These are phyloP conservation scores for Scolanthus callimorphus DNA, from an alignment of 92 coral and sea anemone species.

Conservation along the genomic window DNA sequence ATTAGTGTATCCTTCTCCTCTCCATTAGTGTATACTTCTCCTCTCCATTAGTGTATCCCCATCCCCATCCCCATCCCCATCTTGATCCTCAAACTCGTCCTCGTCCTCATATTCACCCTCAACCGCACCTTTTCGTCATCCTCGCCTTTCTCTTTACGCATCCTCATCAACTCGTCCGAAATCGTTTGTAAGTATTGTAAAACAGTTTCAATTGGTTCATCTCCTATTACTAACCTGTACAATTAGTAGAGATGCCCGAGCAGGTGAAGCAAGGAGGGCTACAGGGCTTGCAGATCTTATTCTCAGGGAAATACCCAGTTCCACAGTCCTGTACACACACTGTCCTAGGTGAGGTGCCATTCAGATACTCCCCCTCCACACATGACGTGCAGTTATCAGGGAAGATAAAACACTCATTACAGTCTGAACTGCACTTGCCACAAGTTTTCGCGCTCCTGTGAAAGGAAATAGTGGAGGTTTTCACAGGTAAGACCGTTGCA, in stretches of 20 bases:
- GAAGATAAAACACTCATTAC: constrained; percentile 38
- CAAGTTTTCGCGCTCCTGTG: constrained; percentile 21
- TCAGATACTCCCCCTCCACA: constrained; percentile 39
- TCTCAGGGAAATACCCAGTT: constrained; percentile 41
- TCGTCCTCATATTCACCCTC: too few species aligned
- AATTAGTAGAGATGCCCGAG: constrained; percentile 21
- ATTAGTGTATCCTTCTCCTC: too few species aligned
- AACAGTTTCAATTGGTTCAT: too few species aligned
- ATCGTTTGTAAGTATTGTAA: too few species aligned
- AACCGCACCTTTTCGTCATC: too few species aligned
- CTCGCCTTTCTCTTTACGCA: too few species aligned
- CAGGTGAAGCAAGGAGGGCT: constrained; percentile 45
- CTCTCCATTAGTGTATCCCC: too few species aligned
- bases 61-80: too few species aligned
- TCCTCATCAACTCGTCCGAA: too few species aligned
- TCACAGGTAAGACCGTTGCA: too few species aligned
- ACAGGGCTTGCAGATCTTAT: constrained; percentile 32
- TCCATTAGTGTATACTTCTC: too few species aligned
- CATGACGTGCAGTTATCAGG: constrained; percentile 63
- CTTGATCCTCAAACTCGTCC: too few species aligned
- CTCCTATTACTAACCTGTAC: constrained; percentile 44
- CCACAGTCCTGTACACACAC: constrained; percentile 58
- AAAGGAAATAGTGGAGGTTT: background rate
- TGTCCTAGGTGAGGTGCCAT: constrained; percentile 27
- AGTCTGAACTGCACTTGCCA: constrained; percentile 62